Base-by-base conservation (phyloP, 1,140 invertebrate species). In the Aphis gossypii region DNA sequence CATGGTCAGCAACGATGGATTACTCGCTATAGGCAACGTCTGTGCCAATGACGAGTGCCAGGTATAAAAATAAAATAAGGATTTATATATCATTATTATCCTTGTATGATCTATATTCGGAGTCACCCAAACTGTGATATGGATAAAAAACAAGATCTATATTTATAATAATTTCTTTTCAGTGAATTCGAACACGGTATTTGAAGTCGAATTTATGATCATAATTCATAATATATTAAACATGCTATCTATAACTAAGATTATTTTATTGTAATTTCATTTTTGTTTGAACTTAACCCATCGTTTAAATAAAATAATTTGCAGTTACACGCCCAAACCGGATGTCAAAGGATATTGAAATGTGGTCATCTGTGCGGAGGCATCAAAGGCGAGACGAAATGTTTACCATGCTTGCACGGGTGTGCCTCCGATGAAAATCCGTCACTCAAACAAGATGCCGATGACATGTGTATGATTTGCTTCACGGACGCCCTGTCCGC, bases 391-490 rank as follows among this genome's bases (percentile, higher is more conserved):
- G 97, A 97, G 95, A 95, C 95, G 25, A 95, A 95, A 46, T 98
- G 97, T 95, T 95, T 98, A 94, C 97, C 98, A 2, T 99, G 98
- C 95, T 95, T 97, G 94, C 96, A 97, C 90, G 96, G 96, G 3
- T 97, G 96, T 94, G 94, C 94, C 1, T 94, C 94, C 8, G 94
- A 94, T 25, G 94, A 95, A 0, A 94, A 95, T 88, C 18, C 94
- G 38, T 95, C 95, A 93, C 95, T 99, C 30, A 97, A 97, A 48
- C 99, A 99, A 95, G 99, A 99, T 95, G 98, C 98, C 1, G 99
- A 99, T 95, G 99, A 99, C 95, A 99, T 99, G 98, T 99, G 99
- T 95, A 99, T 99, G 98, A 99, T 99, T 94, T 99, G 99, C 95
- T 99, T 99, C 95, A 99, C 98, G 0, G 99, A 99, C 95, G 98